These are phyloP conservation scores for Andrena camellia DNA, from an alignment of 2,888 invertebrate genomes.

Conservation along the genomic window DNA sequence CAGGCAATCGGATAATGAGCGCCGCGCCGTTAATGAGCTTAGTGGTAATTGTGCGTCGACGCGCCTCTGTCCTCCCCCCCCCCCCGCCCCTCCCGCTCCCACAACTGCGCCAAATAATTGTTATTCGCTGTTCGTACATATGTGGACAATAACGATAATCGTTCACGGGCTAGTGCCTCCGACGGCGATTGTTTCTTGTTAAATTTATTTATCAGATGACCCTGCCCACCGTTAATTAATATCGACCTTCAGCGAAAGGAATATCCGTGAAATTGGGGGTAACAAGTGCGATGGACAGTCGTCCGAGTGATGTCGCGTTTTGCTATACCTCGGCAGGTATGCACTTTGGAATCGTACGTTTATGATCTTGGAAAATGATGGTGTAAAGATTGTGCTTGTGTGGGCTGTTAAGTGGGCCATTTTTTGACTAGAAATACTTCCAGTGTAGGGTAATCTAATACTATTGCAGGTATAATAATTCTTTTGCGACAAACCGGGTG, in stretches of 20 bases:
- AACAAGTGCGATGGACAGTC: neutral
- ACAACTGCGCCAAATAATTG: constrained; percentile 52
- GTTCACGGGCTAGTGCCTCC: constrained; percentile 37
- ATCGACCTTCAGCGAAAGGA: constrained; percentile 3
- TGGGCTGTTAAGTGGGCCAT: too few relatives aligned
- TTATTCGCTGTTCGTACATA: constrained; percentile 51
- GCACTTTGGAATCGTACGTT: too few relatives aligned
- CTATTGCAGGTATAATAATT: too few relatives aligned
- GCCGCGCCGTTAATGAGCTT: constrained; percentile 62
- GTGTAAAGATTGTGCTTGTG: too few relatives aligned
- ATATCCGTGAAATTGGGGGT: constrained; percentile 2
- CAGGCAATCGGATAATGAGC: constrained; percentile 61
- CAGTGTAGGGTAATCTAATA: too few relatives aligned
- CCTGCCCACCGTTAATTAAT: constrained; percentile 51
- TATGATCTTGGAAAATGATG: too few relatives aligned
- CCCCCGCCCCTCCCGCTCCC: neutral
- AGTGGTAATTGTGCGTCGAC: constrained; percentile 56
- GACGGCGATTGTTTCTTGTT: constrained; percentile 47
- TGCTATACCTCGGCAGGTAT: neutral
- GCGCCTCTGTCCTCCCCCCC: neutral
- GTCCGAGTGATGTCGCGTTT: neutral
- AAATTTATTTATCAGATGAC: constrained; percentile 53
- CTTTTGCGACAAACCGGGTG: too few relatives aligned
- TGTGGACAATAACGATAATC: constrained; percentile 59
- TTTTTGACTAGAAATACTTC: too few relatives aligned